Base-by-base conservation (phyloP, 2,113 vertebrate species). In the Lates calcarifer region DNA sequence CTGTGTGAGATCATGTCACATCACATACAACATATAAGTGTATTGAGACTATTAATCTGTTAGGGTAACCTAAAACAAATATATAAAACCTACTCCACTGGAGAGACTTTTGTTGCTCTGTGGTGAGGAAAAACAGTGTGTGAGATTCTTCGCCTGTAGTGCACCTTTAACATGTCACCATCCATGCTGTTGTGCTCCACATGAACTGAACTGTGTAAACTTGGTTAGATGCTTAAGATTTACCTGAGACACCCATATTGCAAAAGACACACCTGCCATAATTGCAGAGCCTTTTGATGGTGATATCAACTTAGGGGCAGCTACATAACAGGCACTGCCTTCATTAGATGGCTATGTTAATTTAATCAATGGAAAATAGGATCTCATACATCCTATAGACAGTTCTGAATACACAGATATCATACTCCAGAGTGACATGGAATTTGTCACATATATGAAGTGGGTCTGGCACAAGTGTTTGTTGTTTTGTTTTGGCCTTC, bases 261-360 rank as follows among this genome's bases (percentile, higher is more conserved):
- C 69, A 66, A 76, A 81, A 75, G 53, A 60, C 72, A 47, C 75
- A 51, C 51, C 58, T 56, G 61, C 65, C 17, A 7, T 84, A 77
- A 84, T 85, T 89, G 75, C 77, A 43, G 69, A 74, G 76, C 47
- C 55, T 47, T 85, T 83, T 83, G 83, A 79, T 83, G 86, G 87
- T 82, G 49, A 69, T 79, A 90, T 76, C 72, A 71, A 72, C 74
- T 91, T 78, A 89, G 67, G 65, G 63, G 55, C 61, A 82, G 77
- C 64, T 65, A 87, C 83, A 74, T 72, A 86, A 90, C 53, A 73
- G 70, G 64, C 63, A 60, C 74, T 57, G 86, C 53, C 74, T 33
- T 68, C 66, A 81, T 83, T 55, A 83, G 65, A 51, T 79, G 69
- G 63, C 69, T 60, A 43, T 18, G 58, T 58, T 69, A 73, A 82